Conservation (phyloP, 2,797 vertebrate genomes). For the Oreochromis grahami region DNA sequence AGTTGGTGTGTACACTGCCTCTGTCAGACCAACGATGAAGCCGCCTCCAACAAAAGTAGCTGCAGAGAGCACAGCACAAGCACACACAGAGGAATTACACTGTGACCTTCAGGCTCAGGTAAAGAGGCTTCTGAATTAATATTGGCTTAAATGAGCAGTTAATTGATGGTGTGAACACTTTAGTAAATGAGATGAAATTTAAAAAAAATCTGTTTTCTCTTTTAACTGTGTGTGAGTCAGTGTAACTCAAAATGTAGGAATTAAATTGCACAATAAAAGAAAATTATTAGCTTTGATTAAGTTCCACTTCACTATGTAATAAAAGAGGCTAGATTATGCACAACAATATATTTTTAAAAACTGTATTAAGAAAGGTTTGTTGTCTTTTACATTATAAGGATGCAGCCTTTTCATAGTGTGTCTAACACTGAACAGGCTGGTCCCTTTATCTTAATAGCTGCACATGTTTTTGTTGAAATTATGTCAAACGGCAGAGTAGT, state of each 20-base stretch:
- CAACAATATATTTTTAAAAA: background rate
- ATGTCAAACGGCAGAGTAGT: background rate
- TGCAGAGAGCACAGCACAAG: conserved; percentile 28
- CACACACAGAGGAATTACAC: background rate
- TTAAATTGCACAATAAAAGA: background rate
- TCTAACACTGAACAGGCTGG: background rate
- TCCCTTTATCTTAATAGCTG: background rate
- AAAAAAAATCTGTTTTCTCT: fast-evolving
- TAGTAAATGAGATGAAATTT: background rate
- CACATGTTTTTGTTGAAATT: background rate
- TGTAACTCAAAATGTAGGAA: background rate
- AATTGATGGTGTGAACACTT: background rate
- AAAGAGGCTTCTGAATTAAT: background rate
- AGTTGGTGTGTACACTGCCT: conserved; percentile 69
- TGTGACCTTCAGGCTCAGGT: background rate
- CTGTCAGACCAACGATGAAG: conserved; percentile 70
- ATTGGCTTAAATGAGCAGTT: background rate
- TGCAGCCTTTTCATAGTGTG: too few relatives aligned
- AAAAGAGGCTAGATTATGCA: background rate
- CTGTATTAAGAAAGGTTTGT: background rate
- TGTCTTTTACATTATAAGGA: background rate
- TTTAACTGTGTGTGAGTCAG: background rate
- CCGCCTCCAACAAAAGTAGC: conserved; percentile 80
- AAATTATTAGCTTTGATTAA: too few relatives aligned
- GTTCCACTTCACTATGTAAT: background rate